Evolutionary conservation across 1,140 invertebrate genomes (phyloP), one percentile per base, ranked within the genome.

Genomic region (Pseudomyrmex pallidus): DNA sequence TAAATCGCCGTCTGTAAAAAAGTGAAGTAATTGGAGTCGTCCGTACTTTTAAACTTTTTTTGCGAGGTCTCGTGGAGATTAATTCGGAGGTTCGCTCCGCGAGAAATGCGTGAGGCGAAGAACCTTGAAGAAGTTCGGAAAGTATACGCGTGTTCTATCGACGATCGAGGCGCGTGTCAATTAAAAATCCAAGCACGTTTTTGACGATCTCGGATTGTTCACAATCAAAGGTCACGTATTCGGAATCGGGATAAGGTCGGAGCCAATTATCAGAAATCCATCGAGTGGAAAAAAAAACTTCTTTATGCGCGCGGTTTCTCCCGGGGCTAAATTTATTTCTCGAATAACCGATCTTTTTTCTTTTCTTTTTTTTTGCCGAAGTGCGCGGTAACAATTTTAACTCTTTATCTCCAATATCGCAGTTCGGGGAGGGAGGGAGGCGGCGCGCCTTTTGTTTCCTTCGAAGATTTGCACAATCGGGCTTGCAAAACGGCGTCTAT

Each of bases 181-280:
- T 61, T 80, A 80, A 80, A 72, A 80, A 72, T 80, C 59, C 66
- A 50, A 80, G 76, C 76, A 61, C 66, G 66, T 80, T 80, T 80
- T 61, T 61, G 44, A 70, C 76, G 44, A 61, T 66, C 46, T 70
- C 3, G 12, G 52, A 77, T 35, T 35, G 54, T 15, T 80, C 13
- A 20, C 68, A 72, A 80, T 72, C 76, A 68, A 68, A 52, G 44
- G 35, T 68, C 52, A 61, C 54, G 22, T 50, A 78, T 80, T 80
- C 17, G 15, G 25, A 76, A 77, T 77, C n/a, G 44, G 17, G 61
- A 35, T 48, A 74, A 44, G 35, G 73, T n/a, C 50, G 35, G 52
- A 72, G 44, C 20, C 66, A 80, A 80, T 80, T 80, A 80, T 80
- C 20, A 70, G 46, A 46, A 35, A 70, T 78, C 20, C 48, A 48